Percentiles rank a stretch among this genome's conserved stretches.
Evolutionary conservation across 2,113 vertebrate species (phyloP).

Genomic region (Coregonus clupeaformis): DNA sequence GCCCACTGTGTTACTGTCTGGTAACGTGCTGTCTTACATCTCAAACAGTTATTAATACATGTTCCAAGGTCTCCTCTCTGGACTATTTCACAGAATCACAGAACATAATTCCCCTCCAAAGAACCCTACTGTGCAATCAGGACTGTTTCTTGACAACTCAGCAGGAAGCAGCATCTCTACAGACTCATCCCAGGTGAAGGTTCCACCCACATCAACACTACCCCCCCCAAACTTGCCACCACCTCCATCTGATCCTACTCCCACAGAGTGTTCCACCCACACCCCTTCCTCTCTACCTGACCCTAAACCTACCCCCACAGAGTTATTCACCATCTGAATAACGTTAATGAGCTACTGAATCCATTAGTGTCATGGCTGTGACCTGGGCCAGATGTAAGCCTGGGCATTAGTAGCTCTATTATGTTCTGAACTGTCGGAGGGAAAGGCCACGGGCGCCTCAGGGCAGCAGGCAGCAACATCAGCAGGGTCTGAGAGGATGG

Average conservation of each 20-base stretch:
- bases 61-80: background rate
- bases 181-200: too few relatives aligned
- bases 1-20: background rate
- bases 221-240: slow-evolving; percentile 5
- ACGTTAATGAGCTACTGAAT: slow-evolving; percentile 46
- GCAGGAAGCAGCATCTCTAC: background rate
- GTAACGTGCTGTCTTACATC: too few relatives aligned
- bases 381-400: slow-evolving; percentile 39
- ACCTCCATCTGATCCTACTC: background rate
- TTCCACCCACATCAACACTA: slow-evolving; percentile 23
- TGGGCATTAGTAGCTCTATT: slow-evolving; percentile 44
- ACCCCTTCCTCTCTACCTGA: slow-evolving; percentile 4
- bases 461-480: background rate
- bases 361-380: slow-evolving; percentile 48
- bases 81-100: background rate
- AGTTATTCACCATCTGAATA: slow-evolving; percentile 39
- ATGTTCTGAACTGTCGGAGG: slow-evolving; percentile 32
- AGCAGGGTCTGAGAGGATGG: background rate
- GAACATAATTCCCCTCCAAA: background rate
- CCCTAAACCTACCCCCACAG: background rate
- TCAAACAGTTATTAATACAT: too few relatives aligned
- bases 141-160: background rate
- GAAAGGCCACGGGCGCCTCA: slow-evolving; percentile 37
- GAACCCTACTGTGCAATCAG: background rate
- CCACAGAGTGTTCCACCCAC: background rate